Evolutionary conservation across 2,113 vertebrate species (phyloP), one percentile per base, ranked within the genome.

Genomic region (Mugil cephalus): DNA sequence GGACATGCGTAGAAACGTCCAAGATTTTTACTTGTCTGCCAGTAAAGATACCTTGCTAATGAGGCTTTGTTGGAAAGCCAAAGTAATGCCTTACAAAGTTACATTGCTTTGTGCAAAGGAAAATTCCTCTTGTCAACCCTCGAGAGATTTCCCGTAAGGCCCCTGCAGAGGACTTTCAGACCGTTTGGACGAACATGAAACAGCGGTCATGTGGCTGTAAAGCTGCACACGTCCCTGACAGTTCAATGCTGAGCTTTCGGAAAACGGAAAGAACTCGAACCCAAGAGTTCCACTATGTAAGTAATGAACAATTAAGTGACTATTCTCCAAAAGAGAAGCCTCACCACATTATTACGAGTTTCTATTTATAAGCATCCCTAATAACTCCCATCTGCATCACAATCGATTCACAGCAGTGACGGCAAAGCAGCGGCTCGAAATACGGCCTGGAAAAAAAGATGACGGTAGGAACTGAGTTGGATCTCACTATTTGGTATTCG

Each of bases 181-280:
- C 64, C 18, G 38, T 84, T 68, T 87, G 89, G 88, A 89, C 60
- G 73, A 65, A 69, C 78, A 82, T 89, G 54, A 89, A 89, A 88
- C 66, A 34, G 67, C 48, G 63, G 72, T 72, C 80, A 59, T 52
- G 72, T 59, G 83, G 55, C 72, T 78, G 54, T 77, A 78, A 82
- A 82, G 40, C 61, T 87, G 81, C 81, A 81, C 87, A 88, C 84
- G 66, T 79, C 73, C 74, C 36, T n/a, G 48, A 72, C 12, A 36
- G 70, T 61, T 87, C 46, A 78, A 75, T 46, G 75, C 71, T 47
- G 71, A 86, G 69, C 47, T 36, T 39, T 51, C 55, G 82, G 82
- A 88, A 85, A 83, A 77, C 1, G 19, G 18, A 60, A 50, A 55
- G 58, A 60, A 21, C 10, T 5, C 2, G 2, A 63, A 67, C 72